These are phyloP conservation scores for Saccostrea cuccullata DNA, from an alignment of 1,140 invertebrate species.

Conservation along the genomic window DNA sequence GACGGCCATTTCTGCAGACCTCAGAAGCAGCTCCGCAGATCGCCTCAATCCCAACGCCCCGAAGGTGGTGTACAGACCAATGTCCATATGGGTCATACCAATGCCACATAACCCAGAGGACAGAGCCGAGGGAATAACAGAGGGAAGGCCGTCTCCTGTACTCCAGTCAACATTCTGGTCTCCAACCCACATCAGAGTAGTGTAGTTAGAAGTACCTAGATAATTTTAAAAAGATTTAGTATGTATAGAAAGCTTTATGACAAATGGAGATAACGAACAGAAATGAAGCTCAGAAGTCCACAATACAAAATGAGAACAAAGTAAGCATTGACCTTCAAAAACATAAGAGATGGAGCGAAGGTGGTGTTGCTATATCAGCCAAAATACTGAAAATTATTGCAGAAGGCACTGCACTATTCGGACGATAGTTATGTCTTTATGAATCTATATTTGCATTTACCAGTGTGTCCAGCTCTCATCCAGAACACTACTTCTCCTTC, in stretches of 20 bases:
- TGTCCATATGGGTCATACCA: slow-evolving; percentile 79
- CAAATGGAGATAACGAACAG: too few species aligned
- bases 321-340: too few species aligned
- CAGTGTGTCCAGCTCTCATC: slow-evolving; percentile 75
- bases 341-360: too few species aligned
- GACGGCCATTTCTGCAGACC: slow-evolving; percentile 78
- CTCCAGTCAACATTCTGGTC: slow-evolving; percentile 79
- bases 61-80: slow-evolving; percentile 78
- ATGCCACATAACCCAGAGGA: slow-evolving; percentile 75
- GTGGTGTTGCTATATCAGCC: too few species aligned
- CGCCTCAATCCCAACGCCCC: slow-evolving; percentile 61
- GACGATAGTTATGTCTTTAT: too few species aligned
- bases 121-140: slow-evolving; percentile 73
- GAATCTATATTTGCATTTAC: slow-evolving; percentile 43
- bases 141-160: slow-evolving; percentile 74
- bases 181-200: slow-evolving; percentile 77
- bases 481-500: slow-evolving; percentile 75
- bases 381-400: too few species aligned
- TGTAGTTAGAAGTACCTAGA: slow-evolving; percentile 68
- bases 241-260: not conserved
- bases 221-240: not conserved
- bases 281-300: too few species aligned
- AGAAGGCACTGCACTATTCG: too few species aligned
- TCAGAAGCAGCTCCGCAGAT: slow-evolving; percentile 74
- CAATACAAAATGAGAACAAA: too few species aligned